Evolutionary conservation across 2,888 invertebrate genomes (phyloP), one percentile per base, ranked within the genome.

Genomic region (Caenorhabditis imperialis): DNA sequence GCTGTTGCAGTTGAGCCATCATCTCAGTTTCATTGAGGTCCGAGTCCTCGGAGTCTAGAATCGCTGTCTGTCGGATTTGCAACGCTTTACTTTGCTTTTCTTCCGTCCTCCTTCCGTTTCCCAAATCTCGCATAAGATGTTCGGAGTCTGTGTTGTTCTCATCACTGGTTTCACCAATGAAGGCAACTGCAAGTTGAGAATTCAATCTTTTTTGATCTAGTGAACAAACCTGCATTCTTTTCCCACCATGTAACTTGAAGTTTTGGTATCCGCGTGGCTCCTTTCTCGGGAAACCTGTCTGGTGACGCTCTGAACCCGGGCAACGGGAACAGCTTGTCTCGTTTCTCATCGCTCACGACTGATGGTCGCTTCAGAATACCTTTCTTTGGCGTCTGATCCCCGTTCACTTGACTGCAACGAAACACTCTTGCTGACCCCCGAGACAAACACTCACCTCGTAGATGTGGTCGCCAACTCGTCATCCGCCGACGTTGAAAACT

Each of bases 201-300:
- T n/a, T n/a, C n/a, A n/a, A 8, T n/a, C 18, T 4, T 50, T 8
- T 33, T 22, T 16, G 12, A 23, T 18, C 27, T 14, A n/a, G n/a
- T n/a, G n/a, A n/a, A 50, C 60, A 18, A 40, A 84, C 84, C 83
- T 37, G 85, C 85, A 77, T 86, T 86, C 58, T 81, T 84, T 62
- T 87, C 87, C 75, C 86, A 85, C 81, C 88, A 88, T 7, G 85
- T 87, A 16, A 88, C 88, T 44, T 80, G 79, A 33, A 83, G 72
- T 63, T 84, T 84, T 33, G 84, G 84, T 27, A 84, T 83, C 47
- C 72, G 63, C 1, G 79, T 78, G 1, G 63, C 33, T 3, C 67
- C 67, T 33, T 82, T 81, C n/a, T 81, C 81, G 0, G 82, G 81
- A 37, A 79, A 76, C 44, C 82, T 55, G 45, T 82, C 82, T 5